These are phyloP conservation scores for Tapera naevia DNA, from an alignment of 2,797 vertebrate species.

Conservation along the genomic window DNA sequence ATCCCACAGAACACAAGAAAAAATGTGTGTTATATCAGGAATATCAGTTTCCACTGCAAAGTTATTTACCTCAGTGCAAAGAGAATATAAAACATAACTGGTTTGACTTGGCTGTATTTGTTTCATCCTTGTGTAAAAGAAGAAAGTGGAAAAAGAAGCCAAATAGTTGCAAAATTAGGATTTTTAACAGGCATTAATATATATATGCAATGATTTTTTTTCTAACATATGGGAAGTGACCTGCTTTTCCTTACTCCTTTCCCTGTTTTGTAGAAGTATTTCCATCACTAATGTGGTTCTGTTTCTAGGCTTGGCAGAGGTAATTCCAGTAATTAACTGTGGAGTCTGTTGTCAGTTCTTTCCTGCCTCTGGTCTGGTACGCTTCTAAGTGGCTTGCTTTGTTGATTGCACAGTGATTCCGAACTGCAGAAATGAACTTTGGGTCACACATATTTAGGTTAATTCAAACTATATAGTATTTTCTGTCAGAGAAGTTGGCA, in stretches of 20 bases:
- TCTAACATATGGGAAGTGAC: not conserved
- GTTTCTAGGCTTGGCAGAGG: not conserved
- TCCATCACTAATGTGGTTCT: not conserved
- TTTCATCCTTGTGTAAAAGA: not conserved
- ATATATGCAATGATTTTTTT: not conserved
- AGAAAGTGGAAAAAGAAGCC: not conserved
- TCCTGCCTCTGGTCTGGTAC: not conserved
- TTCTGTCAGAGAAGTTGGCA: not conserved
- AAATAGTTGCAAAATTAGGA: not conserved
- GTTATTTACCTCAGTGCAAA: not conserved
- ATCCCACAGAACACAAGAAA: too few relatives aligned
- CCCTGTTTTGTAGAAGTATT: not conserved
- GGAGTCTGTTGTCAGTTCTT: not conserved
- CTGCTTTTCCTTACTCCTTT: not conserved
- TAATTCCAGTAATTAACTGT: constrained; percentile 21
- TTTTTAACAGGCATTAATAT: not conserved
- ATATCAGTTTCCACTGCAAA: not conserved
- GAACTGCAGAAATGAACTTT: not conserved
- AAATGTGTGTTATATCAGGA: not conserved
- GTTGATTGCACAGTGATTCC: not conserved
- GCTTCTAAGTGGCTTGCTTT: not conserved
- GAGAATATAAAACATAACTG: not conserved
- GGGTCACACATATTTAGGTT: not conserved
- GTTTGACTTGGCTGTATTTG: not conserved
- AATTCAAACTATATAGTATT: not conserved